Evolutionary conservation across 2,797 vertebrate species (phyloP).

Genomic region (Chelonia mydas): DNA sequence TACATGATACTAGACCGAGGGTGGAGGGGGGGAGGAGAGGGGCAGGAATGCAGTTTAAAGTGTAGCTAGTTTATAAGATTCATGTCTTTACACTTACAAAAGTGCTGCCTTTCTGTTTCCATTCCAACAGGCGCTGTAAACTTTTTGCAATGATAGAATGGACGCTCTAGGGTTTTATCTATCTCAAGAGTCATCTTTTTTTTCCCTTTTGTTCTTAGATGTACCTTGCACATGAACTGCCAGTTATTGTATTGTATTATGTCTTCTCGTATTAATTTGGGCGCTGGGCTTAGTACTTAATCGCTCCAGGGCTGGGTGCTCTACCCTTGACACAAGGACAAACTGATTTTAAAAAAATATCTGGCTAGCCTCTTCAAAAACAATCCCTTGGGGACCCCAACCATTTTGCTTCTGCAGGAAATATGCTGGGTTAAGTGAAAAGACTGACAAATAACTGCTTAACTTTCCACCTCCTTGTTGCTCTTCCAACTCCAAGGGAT

Average conservation of each 20-base stretch:
- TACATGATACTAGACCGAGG: background rate
- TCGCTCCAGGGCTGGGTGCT: background rate
- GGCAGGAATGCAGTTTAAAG: background rate
- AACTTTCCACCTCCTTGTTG: background rate
- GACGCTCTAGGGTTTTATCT: no score
- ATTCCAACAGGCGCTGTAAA: background rate
- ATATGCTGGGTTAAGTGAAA: background rate
- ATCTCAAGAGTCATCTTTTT: background rate
- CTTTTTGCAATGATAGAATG: slow-evolving; percentile 27
- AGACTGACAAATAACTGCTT: background rate
- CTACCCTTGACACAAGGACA: slow-evolving; percentile 36
- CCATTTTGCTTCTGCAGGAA: background rate
- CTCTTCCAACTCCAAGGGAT: background rate
- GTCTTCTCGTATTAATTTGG: background rate
- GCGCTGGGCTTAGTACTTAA: background rate
- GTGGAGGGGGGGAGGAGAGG: background rate
- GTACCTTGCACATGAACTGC: background rate
- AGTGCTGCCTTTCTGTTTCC: slow-evolving; percentile 48
- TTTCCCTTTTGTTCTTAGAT: background rate
- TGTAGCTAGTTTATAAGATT: background rate
- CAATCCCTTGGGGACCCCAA: background rate
- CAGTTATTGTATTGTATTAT: background rate
- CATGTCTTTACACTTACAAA: background rate
- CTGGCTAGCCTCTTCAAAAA: background rate
- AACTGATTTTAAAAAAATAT: slow-evolving; percentile 9